Base-by-base conservation (phyloP, 1,140 invertebrate genomes). In the Psix sp. region DNA sequence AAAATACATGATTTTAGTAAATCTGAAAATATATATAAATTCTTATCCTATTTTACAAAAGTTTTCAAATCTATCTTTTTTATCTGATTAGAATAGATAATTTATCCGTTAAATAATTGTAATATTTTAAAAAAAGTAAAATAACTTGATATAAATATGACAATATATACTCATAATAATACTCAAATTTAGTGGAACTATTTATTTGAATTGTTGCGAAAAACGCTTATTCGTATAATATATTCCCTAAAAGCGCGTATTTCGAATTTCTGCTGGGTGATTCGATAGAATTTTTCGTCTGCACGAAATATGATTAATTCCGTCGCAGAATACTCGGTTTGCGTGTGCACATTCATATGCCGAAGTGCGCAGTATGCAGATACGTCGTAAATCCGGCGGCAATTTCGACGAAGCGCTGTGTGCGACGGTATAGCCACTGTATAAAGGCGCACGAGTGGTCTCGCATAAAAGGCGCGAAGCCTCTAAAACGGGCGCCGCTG, bases 401-500 rank as follows among this genome's bases (percentile, higher is more conserved):
- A 60, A 74, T 74, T 62, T 74, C 48, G 60, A 18, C 38, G 49
- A 43, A 24, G 40, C 43, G 51, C 13, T 59, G 24, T n/a, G n/a
- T 16, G 21, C 35, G 45, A 46, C 48, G 49, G 38, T 62, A 62
- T 74, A 67, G 63, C 56, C 26, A 51, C 62, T 54, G 60, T 67
- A 67, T 63, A 67, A 67, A 74, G 51, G 62, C 42, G 57, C 48
- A 40, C 57, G 46, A 52, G 46, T 68, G 63, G 54, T 62, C 48
- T 57, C 65, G 24, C 49, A 67, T 56, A 72, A 57, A 74, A 66
- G 63, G 72, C 65, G 65, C 72, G 65, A 70, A 70, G 65, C 72
- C 72, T 70, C 65, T 59, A 65, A 70, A 70, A 75, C 40, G 72
- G 65, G 65, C 59, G 72, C 72, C 72, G 65, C 60, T 59, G 51